These are phyloP conservation scores for Cinara cedri DNA, from an alignment of 2,888 invertebrate genomes.

Conservation along the genomic window DNA sequence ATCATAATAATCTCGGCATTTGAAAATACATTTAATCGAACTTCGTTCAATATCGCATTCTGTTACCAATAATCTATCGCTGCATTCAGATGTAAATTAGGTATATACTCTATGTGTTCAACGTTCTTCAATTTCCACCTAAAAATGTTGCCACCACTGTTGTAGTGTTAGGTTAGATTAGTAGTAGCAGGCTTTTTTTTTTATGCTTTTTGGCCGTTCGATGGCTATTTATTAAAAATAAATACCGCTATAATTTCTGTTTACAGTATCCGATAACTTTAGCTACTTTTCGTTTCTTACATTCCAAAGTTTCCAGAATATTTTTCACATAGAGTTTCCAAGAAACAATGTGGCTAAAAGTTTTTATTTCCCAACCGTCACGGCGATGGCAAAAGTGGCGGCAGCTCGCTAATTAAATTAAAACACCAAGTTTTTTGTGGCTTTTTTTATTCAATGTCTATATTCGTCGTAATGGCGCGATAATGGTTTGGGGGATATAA, in stretches of 20 bases:
- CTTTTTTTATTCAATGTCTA: background rate
- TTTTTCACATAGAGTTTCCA: background rate
- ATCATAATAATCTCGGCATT: no score
- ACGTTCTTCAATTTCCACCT: no score
- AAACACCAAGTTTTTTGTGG: conserved; percentile 31
- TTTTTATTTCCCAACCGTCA: conserved; percentile 31
- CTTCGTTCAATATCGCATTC: no score
- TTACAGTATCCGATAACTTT: conserved; percentile 48
- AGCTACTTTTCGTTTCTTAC: background rate
- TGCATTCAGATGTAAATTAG: no score
- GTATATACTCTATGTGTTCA: no score
- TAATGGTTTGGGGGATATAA: conserved; percentile 16
- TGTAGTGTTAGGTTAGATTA: no score
- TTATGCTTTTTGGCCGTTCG: background rate
- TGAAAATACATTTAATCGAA: no score
- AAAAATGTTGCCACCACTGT: no score
- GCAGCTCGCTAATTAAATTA: conserved; percentile 38
- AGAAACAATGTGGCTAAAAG: conserved; percentile 31
- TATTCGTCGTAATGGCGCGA: conserved; percentile 12
- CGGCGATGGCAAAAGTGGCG: no score
- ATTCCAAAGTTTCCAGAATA: background rate
- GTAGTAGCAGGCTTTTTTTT: no score
- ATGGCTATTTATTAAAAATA: conserved; percentile 40
- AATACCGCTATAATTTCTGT: no score
- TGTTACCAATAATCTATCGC: no score